Base-by-base conservation (phyloP, 2,113 vertebrate genomes). In the Pygoscelis adeliae region DNA sequence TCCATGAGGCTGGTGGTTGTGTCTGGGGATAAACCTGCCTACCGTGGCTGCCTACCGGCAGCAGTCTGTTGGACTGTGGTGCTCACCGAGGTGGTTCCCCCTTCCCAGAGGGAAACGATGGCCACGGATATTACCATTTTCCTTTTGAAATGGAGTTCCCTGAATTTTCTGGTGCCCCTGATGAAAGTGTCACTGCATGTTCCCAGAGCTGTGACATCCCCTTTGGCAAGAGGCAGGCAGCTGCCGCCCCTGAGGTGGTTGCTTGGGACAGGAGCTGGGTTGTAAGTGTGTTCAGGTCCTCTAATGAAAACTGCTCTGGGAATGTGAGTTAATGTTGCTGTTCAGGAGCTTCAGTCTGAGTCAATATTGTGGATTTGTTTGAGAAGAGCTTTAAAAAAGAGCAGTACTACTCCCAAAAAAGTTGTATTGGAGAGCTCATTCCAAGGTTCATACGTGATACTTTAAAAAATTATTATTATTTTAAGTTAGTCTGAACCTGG, bases 401-500 rank as follows among this genome's bases (percentile, higher is more conserved):
- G n/a, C 36, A 94, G 8, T 83, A 32, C 14, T 87, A 47, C 30
- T 71, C 17, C 26, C 19, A 5, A 62, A 62, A 62, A 74, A 36
- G 20, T 4, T 20, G 26, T 25, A 67, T 81, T 1, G 2, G 44
- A 69, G 32, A 49, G 34, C 32, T 94, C 36, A 32, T 93, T 91
- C 50, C 55, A 88, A 86, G 18, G 29, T 88, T 94, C 40, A 36
- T 77, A 77, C 13, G 9, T 50, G 46, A n/a, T 42, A 40, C 13
- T 62, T 83, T 40, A 26, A 0, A 5, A 89, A 84, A 90, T 61
- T 72, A n/a, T 16, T 87, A 66, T 69, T 95, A 66, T 88, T 90
- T 87, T 89, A 76, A 44, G 32, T 88, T 95, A 83, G 38, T 74
- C 78, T 88, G 67, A 85, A 81, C n/a, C n/a, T 96, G 74, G 78